Evolutionary conservation across 2,797 vertebrate species (phyloP).

Genomic region (Toxotes lorentzi): DNA sequence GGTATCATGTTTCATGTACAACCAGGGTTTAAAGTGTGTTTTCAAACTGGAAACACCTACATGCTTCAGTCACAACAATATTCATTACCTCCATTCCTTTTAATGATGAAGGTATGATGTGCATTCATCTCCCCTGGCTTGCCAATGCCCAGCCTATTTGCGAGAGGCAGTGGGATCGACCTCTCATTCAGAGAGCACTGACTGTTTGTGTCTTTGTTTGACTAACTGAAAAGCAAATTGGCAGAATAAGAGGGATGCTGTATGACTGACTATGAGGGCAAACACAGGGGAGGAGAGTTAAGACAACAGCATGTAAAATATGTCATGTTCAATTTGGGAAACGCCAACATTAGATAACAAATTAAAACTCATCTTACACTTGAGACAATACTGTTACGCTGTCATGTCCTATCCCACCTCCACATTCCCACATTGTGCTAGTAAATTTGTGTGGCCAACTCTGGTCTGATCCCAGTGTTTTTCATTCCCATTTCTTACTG

Average conservation of each 20-base stretch:
- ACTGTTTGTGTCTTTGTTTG: conserved; percentile 14
- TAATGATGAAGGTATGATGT: not conserved
- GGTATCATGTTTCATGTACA: conserved; percentile 1
- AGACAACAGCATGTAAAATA: not conserved
- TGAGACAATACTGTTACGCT: not conserved
- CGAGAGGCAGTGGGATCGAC: not conserved
- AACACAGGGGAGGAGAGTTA: not conserved
- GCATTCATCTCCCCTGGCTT: not conserved
- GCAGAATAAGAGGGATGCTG: not conserved
- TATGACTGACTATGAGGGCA: not conserved
- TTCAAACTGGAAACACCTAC: not conserved
- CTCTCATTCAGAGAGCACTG: conserved; percentile 6
- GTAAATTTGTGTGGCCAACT: not conserved
- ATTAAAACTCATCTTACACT: not conserved
- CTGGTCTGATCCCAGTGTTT: not conserved
- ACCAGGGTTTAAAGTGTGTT: not conserved
- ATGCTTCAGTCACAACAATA: not conserved
- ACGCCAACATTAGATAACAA: not conserved
- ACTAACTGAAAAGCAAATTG: not conserved
- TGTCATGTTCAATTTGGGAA: not conserved
- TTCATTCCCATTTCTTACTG: conserved; percentile 17
- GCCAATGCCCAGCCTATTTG: no score
- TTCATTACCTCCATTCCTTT: not conserved
- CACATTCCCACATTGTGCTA: not conserved
- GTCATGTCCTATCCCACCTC: not conserved